These are phyloP conservation scores for Cantharis rustica DNA, from an alignment of 2,888 invertebrate genomes.

Conservation along the genomic window DNA sequence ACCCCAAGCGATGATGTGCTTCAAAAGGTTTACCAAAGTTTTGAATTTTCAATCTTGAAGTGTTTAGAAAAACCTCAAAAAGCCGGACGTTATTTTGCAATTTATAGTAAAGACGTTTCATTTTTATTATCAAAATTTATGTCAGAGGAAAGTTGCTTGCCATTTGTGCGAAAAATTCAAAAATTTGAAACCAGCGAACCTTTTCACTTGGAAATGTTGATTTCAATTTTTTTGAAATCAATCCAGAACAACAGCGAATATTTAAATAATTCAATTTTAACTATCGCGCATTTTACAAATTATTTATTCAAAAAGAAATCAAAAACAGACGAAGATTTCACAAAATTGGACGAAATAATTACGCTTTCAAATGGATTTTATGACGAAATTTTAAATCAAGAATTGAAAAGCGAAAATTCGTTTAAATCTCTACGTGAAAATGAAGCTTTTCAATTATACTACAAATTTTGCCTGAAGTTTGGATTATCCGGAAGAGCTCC, in stretches of 20 bases:
- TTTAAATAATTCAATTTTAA: slow-evolving; percentile 61
- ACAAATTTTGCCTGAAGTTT: slow-evolving; percentile 68
- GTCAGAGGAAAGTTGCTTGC: slow-evolving; percentile 61
- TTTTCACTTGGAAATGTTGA: slow-evolving; percentile 63
- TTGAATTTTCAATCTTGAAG: slow-evolving; percentile 66
- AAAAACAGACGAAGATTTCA: slow-evolving; percentile 34
- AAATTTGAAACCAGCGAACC: slow-evolving; percentile 67
- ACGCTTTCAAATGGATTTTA: slow-evolving; percentile 22
- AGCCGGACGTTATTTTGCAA: slow-evolving; percentile 67
- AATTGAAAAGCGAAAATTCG: slow-evolving; percentile 15
- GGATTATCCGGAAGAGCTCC: slow-evolving; percentile 56
- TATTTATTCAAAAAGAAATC: slow-evolving; percentile 57
- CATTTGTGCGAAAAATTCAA: slow-evolving; percentile 63
- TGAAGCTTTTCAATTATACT: slow-evolving; percentile 64
- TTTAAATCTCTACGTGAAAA: slow-evolving; percentile 47
- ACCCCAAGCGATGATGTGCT: slow-evolving; percentile 58
- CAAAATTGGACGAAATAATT: slow-evolving; percentile 37
- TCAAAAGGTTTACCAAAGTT: slow-evolving; percentile 61
- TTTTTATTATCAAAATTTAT: slow-evolving; percentile 66
- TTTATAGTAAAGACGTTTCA: slow-evolving; percentile 63
- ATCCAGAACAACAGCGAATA: slow-evolving; percentile 53
- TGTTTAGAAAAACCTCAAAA: slow-evolving; percentile 72
- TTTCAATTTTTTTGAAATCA: slow-evolving; percentile 61
- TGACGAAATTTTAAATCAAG: slow-evolving; percentile 9
- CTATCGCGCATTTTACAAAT: slow-evolving; percentile 61